Base-by-base conservation (phyloP, 2,888 invertebrate species). In the Microplitis deprimator region DNA sequence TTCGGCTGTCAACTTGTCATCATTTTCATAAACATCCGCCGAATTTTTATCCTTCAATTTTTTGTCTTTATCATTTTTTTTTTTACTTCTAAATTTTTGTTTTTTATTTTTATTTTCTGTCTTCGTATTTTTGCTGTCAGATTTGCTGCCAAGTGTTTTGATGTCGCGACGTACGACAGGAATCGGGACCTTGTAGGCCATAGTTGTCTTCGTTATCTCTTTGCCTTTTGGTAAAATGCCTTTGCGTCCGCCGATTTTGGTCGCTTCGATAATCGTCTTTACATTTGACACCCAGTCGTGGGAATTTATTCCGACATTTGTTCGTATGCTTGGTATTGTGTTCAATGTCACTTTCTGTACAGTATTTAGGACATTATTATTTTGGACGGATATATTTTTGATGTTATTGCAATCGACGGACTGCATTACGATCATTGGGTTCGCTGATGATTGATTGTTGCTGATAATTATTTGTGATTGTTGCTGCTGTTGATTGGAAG, bases 141-240 rank as follows among this genome's bases (percentile, higher is more conserved):
- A 17, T 29, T 50, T 40, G 65, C 50, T 13, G 5, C 79, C 81
- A 4, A 6, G 59, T 2, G 39, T 65, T 59, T 77, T 72, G 6
- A 72, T 65, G 75, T 88, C 89, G 71, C 88, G 87, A 68, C 87
- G 87, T 75, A 89, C 84, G 41, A 89, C 89, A 5, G 89, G 88
- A 67, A 90, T 90, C 70, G 90, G 90, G 80, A 90, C 89, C 84
- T 90, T 90, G 71, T 89, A 90, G 7, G 89, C 82, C 89, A 88
- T 89, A 10, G 89, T 89, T 5, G 90, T 89, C 68, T 87, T 87
- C 7, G 89, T 89, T 10, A 87, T 87, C 79, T 89, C 89, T 71
- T 86, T 85, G 17, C 87, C 86, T 77, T 90, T 90, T 17, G 90
- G 90, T 10, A 90, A 72, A 39, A 90, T 89, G 61, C 87, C 86